A percentile compares a stretch with the other conserved stretches of the same genome.
Evolutionary conservation across 1,140 invertebrate genomes (phyloP).

Genomic region (Drosophila sucinea): DNA sequence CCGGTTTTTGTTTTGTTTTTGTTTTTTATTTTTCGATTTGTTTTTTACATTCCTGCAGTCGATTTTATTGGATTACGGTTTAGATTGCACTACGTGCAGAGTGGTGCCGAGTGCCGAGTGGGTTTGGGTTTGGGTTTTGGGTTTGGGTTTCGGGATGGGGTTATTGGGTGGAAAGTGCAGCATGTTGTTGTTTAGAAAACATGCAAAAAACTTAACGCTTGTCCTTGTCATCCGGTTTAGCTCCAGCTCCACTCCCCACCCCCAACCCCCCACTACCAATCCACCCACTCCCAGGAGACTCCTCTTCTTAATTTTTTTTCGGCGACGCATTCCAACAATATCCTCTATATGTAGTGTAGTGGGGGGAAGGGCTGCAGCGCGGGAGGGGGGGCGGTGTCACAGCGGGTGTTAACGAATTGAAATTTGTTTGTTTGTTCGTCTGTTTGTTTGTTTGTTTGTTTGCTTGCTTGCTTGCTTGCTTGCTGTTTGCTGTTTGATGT

Average conservation of each 20-base stretch:
- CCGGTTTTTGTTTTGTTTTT: conserved; percentile 35
- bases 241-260: background rate
- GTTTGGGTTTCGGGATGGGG: conserved; percentile 1
- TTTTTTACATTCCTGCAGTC: conserved; percentile 66
- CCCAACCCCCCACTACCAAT: background rate
- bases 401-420: conserved; percentile 67
- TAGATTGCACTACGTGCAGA: conserved; percentile 74
- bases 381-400: conserved; percentile 22
- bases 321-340: conserved; percentile 32
- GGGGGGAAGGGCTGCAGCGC: too few relatives aligned
- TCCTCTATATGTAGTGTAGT: background rate
- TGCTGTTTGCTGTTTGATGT: conserved; percentile 72
- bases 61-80: conserved; percentile 81
- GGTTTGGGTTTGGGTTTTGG: conserved; percentile 13
- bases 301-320: conserved; percentile 8
- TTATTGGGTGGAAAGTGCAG: conserved; percentile 15
- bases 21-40: conserved; percentile 33
- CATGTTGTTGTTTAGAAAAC: conserved; percentile 73
- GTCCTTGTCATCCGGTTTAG: conserved; percentile 49
- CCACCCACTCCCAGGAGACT: background rate
- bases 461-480: conserved; percentile 7
- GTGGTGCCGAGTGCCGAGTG: conserved; percentile 34
- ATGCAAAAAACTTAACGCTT: conserved; percentile 71
- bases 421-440: conserved; percentile 67
- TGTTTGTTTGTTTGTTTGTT: conserved; percentile 26